Conservation (phyloP, 2,888 invertebrate genomes). For the Phyllotreta striolata region DNA sequence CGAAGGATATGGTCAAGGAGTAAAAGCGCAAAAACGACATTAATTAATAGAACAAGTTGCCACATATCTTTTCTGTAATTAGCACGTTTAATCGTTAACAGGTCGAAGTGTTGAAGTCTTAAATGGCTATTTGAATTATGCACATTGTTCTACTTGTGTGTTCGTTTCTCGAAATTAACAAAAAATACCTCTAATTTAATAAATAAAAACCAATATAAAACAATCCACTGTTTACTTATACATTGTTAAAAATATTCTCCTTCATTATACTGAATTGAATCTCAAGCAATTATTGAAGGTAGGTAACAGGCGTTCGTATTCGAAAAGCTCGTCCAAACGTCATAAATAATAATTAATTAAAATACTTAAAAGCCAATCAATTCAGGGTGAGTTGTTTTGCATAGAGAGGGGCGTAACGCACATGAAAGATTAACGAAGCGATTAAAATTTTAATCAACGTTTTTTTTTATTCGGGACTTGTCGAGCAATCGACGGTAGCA, state of each 20-base stretch:
- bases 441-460: conserved; percentile 49
- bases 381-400: conserved; percentile 38
- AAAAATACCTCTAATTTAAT: neutral
- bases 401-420: conserved; percentile 42
- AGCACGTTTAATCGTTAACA: conserved; percentile 34
- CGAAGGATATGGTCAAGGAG: conserved; percentile 7
- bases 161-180: conserved; percentile 12
- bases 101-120: conserved; percentile 25
- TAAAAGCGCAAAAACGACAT: conserved; percentile 7
- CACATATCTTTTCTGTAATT: conserved; percentile 30
- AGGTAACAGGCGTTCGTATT: too few species aligned
- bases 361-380: conserved; percentile 45
- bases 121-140: conserved; percentile 19
- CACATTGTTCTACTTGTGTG: conserved; percentile 27
- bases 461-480: conserved; percentile 31
- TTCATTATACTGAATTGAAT: conserved; percentile 1
- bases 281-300: neutral
- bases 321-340: conserved; percentile 5
- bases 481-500: conserved; percentile 32
- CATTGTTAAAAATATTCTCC: neutral
- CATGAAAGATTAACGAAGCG: conserved; percentile 47
- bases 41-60: conserved; percentile 27
- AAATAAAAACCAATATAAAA: neutral
- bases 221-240: too few species aligned
- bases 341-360: conserved; percentile 42